phyloP scores from a whole-genome alignment of 2,797 vertebrate genomes.

The Micrastur ruficollis region DNA sequence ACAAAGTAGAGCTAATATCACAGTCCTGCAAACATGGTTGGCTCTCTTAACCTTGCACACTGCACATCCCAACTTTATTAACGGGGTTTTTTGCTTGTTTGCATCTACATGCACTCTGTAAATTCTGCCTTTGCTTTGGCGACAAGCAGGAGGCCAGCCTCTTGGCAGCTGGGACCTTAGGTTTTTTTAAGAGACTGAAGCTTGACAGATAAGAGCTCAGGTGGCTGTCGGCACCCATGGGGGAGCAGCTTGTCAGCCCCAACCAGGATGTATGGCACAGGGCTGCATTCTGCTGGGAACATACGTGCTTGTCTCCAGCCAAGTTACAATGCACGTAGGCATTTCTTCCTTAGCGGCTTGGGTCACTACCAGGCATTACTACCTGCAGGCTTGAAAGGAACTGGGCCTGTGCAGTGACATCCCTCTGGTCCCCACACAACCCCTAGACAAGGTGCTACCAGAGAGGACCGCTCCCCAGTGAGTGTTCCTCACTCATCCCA shows the following conservation, averaged over 20 bases:
- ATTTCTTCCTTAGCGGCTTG: background rate
- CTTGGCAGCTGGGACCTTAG: background rate
- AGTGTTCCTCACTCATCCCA: background rate
- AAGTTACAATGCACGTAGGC: fast-evolving
- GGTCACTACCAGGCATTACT: background rate
- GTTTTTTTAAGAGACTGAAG: background rate
- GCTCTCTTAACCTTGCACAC: fast-evolving
- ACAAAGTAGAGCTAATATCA: background rate
- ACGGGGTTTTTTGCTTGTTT: background rate
- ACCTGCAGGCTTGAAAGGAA: background rate
- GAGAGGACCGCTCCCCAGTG: background rate
- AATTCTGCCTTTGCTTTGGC: background rate
- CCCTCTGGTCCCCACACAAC: background rate
- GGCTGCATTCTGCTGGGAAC: background rate
- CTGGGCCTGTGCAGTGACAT: background rate
- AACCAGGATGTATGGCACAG: background rate
- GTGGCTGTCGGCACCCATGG: background rate
- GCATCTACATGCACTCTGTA: fast-evolving
- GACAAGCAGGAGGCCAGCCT: too few relatives aligned
- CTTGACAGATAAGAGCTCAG: fast-evolving
- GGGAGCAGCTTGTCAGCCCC: background rate
- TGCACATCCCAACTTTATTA: too few relatives aligned
- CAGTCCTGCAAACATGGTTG: fast-evolving
- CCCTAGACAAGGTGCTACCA: background rate
- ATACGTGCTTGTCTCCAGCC: fast-evolving